Base-by-base conservation (phyloP, 1,140 invertebrate species). In the Lepidurus arcticus region DNA sequence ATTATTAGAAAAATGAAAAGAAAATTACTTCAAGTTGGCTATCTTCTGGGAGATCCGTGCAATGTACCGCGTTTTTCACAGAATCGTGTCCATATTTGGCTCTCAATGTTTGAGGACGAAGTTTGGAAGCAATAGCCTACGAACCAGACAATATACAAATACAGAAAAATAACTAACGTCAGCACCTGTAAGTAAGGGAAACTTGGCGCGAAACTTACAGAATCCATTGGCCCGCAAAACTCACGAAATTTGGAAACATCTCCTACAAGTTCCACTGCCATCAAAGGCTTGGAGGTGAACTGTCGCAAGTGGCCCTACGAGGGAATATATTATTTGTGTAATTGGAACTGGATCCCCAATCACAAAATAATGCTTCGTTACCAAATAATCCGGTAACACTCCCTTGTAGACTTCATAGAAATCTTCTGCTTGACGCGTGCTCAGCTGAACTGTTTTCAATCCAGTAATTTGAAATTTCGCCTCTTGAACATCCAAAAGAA, bases 401-500 rank as follows among this genome's bases (percentile, higher is more conserved):
- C 93, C 92, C 85, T 95, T 95, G 84, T 98, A 98, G 16, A 97
- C 91, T 87, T 97, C 95, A 83, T 92, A 90, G 87, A 98, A 97
- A 85, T 97, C 94, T 83, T 94, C 92, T 42, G 93, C 93, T 85
- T 95, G 92, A 5, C 90, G 87, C 81, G 90, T 88, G 80, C 93
- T 92, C 81, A 97, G 86, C 80, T 91, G 87, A 82, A 92, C 90
- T 89, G 94, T 91, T 84, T 93, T 90, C 45, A 96, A 85, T 7
- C 92, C 93, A 4, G 91, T 91, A 16, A 98, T 90, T 73, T 89
- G 86, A 83, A 92, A 97, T 8, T 90, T 90, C 73, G 88, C 89
- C 76, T 91, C 89, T 74, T 90, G 87, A 80, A 97, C 95, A 44
- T 89, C 88, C 74, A 88, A 86, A 11, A 97, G 86, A 16, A 95